Evolutionary conservation across 1,140 invertebrate genomes (phyloP), one percentile per base, ranked within the genome.

Genomic region (Aporrectodea caliginosa): DNA sequence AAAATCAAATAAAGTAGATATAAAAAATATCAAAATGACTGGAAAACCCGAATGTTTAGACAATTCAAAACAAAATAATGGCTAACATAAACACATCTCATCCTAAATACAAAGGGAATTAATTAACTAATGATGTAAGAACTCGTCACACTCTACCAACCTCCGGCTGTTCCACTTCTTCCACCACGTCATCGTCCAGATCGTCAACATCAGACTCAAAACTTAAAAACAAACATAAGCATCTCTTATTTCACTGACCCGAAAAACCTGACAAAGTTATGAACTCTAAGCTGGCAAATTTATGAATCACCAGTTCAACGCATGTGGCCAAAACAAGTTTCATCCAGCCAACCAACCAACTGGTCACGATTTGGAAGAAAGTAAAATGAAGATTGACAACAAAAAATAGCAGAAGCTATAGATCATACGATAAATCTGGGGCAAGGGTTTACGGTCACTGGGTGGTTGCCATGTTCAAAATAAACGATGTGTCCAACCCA

Each of bases 151-250:
- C 79, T 80, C 78, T 6, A 80, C 34, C 35, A 27, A 68, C 78
- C 43, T 73, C 80, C 69, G 70, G 72, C 16, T 74, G 72, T 1
- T 76, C 75, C 33, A 69, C 43, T n/a, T 71, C 75, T 71, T 80
- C 79, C 14, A 34, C 27, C 22, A 35, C 32, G 16, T 75, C 69
- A 80, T 80, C 74, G 12, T 71, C 69, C 22, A 72, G 76, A 35
- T 81, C 80, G 69, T 79, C 73, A 29, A 77, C 75, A 31, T 82
- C 81, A 31, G 33, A 69, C 22, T 79, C 78, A 58, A 74, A 79
- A 14, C 27, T 27, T 12, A 27, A 27, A 72, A 14, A 72, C 22
- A 22, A 6, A 58, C 22, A 58, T 22, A 58, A 58, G 43, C 6
- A 58, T 58, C 6, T 58, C 43, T 58, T 12, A 58, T 12, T 22